Percentiles rank a stretch among this genome's conserved stretches.
These are phyloP conservation scores for Nesogale talazaci DNA, from an alignment of 2,113 vertebrate species.

Conservation along the genomic window DNA sequence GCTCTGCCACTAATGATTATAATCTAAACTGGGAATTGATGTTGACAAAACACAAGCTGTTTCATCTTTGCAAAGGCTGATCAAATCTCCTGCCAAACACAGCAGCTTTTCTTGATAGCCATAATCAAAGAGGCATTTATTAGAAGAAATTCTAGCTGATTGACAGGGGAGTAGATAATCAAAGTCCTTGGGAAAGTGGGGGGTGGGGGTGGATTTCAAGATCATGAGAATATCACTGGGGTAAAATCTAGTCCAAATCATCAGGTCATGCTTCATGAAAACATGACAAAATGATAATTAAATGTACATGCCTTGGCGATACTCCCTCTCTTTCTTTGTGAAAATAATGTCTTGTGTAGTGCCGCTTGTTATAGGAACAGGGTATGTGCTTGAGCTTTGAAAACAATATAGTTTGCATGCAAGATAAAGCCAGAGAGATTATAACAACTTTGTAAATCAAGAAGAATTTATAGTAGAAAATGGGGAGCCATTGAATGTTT, in stretches of 20 bases:
- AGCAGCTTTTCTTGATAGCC: not conserved
- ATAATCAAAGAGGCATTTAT: not conserved
- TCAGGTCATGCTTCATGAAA: slow-evolving; percentile 5
- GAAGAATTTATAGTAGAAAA: slow-evolving; percentile 55
- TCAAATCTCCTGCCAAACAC: slow-evolving; percentile 25
- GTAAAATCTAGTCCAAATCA: not conserved
- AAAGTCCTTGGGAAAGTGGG: not conserved
- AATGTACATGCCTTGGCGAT: not conserved
- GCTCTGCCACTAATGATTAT: slow-evolving; percentile 61
- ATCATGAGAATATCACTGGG: not conserved
- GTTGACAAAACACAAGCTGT: slow-evolving; percentile 82
- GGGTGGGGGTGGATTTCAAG: not conserved
- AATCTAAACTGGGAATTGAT: slow-evolving; percentile 69
- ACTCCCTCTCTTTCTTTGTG: not conserved
- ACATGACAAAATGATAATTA: not conserved
- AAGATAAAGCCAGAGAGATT: slow-evolving; percentile 22
- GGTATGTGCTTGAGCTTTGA: slow-evolving; percentile 35
- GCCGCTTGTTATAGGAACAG: not conserved
- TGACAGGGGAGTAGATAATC: not conserved
- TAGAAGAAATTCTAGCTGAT: not conserved
- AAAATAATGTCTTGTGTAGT: slow-evolving; percentile 29
- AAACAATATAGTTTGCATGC: not conserved
- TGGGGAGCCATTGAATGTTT: slow-evolving; percentile 59
- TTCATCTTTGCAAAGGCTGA: slow-evolving; percentile 57
- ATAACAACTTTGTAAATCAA: slow-evolving; percentile 64